Evolutionary conservation across 2,113 vertebrate genomes (phyloP), one percentile per base, ranked within the genome.

Genomic region (Daphoenositta chrysoptera): DNA sequence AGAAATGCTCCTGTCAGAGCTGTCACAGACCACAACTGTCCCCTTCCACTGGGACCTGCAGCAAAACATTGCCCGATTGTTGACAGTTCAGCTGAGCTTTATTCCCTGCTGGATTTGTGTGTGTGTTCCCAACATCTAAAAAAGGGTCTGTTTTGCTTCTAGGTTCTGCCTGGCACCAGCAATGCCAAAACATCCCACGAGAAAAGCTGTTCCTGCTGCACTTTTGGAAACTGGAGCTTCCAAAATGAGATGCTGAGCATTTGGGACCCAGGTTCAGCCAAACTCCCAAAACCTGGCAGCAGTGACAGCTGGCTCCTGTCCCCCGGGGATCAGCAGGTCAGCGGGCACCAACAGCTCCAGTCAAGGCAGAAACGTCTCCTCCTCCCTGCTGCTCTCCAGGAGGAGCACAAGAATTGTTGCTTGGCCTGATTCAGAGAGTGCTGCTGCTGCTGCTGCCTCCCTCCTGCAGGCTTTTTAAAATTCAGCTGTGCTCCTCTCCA

Each of bases 151-250:
- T 90, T 94, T 94, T 92, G 68, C 85, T 97, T 96, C 88, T 86
- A 90, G 90, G 90, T 94, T 94, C 94, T 96, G 94, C 92, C 95
- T 96, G 80, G 90, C 96, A 96, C 93, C 92, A 93, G 90, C 83
- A 81, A 33, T 89, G 92, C 96, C 94, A 96, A 71, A 94, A 68
- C 93, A 96, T 84, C 94, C 94, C 93, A 96, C 72, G 45, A 93
- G 93, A 64, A 97, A 96, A 96, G 92, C 96, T 96, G 96, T 93
- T 95, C 90, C 70, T 48, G 75, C 90, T 95, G 93, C 53, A 95
- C 94, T 97, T 96, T 96, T 95, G 92, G 88, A 95, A 96, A 91
- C 79, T 83, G 90, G 88, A 87, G 64, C 92, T 96, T 84, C 86
- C 93, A 90, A 88, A 88, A 94, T 11, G 83, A 89, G 88, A 56